These are phyloP conservation scores for Strigamia crassipes DNA, from an alignment of 2,888 invertebrate species.

Conservation along the genomic window DNA sequence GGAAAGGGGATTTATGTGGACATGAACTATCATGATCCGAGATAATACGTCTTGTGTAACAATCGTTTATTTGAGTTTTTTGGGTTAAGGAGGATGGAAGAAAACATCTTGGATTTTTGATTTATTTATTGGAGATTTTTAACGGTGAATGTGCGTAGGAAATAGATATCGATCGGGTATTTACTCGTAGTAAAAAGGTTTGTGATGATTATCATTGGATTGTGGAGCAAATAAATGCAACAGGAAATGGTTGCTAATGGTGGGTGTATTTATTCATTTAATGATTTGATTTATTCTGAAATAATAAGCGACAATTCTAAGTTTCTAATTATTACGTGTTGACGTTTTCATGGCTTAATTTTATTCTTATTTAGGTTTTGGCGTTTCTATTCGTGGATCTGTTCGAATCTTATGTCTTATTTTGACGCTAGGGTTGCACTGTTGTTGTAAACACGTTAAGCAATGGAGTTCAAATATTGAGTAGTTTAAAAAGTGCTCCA, in stretches of 20 bases:
- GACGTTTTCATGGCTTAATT: too few relatives aligned
- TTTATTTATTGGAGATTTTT: not conserved
- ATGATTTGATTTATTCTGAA: not conserved
- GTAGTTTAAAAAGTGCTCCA: too few relatives aligned
- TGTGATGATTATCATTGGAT: not conserved
- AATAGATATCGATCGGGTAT: not conserved
- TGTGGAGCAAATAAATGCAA: not conserved
- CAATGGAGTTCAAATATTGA: too few relatives aligned
- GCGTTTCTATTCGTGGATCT: too few relatives aligned
- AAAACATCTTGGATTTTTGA: not conserved
- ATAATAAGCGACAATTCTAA: too few relatives aligned
- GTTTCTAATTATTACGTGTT: not conserved
- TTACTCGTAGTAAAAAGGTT: not conserved
- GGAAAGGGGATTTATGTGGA: not conserved
- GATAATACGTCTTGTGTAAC: not conserved
- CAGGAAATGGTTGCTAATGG: slow-evolving; percentile 13
- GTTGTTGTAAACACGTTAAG: too few relatives aligned
- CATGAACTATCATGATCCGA: not conserved
- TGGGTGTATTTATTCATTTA: not conserved
- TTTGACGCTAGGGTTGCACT: too few relatives aligned
- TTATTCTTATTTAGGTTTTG: too few relatives aligned
- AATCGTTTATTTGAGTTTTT: not conserved
- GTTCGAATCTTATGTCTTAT: too few relatives aligned
- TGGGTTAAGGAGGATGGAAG: not conserved
- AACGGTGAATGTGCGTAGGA: not conserved